Conservation (phyloP, 2,888 invertebrate genomes). For the Brachynemurus nebulosus region DNA sequence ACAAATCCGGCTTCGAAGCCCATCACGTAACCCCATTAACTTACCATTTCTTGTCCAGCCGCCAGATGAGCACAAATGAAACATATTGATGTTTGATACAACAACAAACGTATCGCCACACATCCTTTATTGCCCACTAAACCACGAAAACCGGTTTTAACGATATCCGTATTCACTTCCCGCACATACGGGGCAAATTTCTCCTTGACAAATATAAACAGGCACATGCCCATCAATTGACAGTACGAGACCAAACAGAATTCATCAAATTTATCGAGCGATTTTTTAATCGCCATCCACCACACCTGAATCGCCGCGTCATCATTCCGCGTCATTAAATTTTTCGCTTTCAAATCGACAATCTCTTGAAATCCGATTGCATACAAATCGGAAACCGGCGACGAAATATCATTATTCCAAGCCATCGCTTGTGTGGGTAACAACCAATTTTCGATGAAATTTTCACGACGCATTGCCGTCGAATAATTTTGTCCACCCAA, state of each 20-base stretch:
- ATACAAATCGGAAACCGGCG: background rate
- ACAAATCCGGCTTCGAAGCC: no score
- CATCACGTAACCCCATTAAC: no score
- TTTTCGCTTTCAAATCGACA: background rate
- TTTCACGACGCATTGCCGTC: background rate
- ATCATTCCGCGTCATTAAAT: background rate
- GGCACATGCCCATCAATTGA: background rate
- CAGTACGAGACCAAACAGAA: background rate
- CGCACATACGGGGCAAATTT: background rate
- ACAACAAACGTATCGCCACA: background rate
- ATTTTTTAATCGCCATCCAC: background rate
- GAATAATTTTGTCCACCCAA: no score
- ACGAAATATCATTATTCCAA: background rate
- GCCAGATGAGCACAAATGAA: slow-evolving; percentile 1
- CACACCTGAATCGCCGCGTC: background rate
- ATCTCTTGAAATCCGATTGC: background rate
- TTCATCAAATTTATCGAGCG: background rate
- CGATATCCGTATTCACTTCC: background rate
- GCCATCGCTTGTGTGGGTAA: background rate
- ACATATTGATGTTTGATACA: background rate
- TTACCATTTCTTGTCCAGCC: background rate
- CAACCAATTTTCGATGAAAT: background rate
- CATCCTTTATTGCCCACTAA: background rate
- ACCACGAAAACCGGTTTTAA: background rate
- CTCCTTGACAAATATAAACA: slow-evolving; percentile 3